These are phyloP conservation scores for Caranx ignobilis DNA, from an alignment of 2,113 vertebrate genomes.

Conservation along the genomic window DNA sequence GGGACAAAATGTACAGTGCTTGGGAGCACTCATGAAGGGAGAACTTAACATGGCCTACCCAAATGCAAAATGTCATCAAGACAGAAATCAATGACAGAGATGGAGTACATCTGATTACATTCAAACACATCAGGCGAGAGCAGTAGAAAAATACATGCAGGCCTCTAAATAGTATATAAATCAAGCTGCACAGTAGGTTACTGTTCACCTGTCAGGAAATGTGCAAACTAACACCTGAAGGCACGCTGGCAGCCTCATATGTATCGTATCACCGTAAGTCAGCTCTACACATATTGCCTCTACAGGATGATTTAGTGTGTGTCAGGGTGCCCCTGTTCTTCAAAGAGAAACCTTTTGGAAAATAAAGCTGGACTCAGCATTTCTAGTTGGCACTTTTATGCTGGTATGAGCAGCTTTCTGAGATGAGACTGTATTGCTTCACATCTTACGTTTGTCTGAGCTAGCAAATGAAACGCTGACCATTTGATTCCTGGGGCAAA, in stretches of 20 bases:
- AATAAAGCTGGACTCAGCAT: constrained; percentile 49
- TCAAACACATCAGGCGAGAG: constrained; percentile 4
- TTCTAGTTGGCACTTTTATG: constrained; percentile 49
- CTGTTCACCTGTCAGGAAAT: constrained; percentile 33
- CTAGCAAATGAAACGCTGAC: constrained; percentile 36
- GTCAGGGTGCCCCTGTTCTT: constrained; percentile 51
- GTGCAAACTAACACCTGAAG: constrained; percentile 27
- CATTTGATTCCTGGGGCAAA: constrained; percentile 35
- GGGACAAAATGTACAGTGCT: constrained; percentile 29
- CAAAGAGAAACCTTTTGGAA: constrained; percentile 49
- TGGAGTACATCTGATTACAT: constrained; percentile 1
- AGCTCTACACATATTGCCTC: constrained; percentile 40
- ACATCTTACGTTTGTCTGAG: constrained; percentile 46
- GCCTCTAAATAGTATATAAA: constrained; percentile 37
- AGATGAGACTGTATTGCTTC: constrained; percentile 20
- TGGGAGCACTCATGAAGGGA: constrained; percentile 6
- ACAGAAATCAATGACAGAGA: neutral
- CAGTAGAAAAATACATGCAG: neutral
- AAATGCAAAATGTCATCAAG: neutral
- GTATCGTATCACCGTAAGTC: constrained; percentile 32
- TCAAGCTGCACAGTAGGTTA: constrained; percentile 37
- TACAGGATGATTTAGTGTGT: constrained; percentile 39
- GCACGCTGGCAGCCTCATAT: constrained; percentile 24
- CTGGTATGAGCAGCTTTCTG: constrained; percentile 43
- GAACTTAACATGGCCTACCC: constrained; percentile 4